Conservation (phyloP, 2,113 vertebrate species). For the Cryptoleucopteryx plumbea region DNA sequence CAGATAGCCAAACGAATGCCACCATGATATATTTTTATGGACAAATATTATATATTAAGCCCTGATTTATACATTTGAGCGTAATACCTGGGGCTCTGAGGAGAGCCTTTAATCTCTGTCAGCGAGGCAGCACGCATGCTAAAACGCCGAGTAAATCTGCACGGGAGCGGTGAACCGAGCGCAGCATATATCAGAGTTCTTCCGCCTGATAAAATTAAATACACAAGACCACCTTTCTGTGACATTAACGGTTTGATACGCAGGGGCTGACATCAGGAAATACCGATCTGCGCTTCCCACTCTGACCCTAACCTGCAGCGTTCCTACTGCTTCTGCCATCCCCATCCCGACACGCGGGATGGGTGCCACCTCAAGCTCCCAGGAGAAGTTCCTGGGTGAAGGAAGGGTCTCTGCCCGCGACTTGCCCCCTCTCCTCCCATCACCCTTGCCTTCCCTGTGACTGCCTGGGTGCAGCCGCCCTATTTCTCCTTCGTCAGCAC, state of each 20-base stretch:
- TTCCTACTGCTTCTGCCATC: background rate
- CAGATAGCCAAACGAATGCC: slow-evolving; percentile 26
- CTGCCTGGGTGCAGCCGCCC: background rate
- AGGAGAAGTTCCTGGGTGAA: background rate
- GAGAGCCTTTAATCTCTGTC: slow-evolving; percentile 66
- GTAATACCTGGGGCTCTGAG: slow-evolving; percentile 53
- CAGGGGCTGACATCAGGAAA: background rate
- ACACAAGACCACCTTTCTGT: slow-evolving; percentile 20
- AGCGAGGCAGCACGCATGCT: slow-evolving; percentile 30
- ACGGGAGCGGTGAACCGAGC: slow-evolving; percentile 11
- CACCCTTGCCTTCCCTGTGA: background rate
- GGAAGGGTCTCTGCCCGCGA: background rate
- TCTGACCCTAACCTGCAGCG: rapidly evolving
- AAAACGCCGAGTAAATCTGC: slow-evolving; percentile 46
- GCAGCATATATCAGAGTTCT: slow-evolving; percentile 6
- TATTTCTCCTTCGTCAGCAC: slow-evolving; percentile 5
- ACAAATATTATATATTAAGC: slow-evolving; percentile 63
- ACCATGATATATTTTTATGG: slow-evolving; percentile 52
- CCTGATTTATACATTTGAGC: slow-evolving; percentile 52
- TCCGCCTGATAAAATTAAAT: slow-evolving; percentile 11
- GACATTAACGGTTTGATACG: background rate
- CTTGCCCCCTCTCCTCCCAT: background rate
- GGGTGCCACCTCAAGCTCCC: background rate
- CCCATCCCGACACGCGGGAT: background rate
- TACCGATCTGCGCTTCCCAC: background rate